Evolutionary conservation across 2,888 invertebrate genomes (phyloP).

Genomic region (Apamea epomidion): DNA sequence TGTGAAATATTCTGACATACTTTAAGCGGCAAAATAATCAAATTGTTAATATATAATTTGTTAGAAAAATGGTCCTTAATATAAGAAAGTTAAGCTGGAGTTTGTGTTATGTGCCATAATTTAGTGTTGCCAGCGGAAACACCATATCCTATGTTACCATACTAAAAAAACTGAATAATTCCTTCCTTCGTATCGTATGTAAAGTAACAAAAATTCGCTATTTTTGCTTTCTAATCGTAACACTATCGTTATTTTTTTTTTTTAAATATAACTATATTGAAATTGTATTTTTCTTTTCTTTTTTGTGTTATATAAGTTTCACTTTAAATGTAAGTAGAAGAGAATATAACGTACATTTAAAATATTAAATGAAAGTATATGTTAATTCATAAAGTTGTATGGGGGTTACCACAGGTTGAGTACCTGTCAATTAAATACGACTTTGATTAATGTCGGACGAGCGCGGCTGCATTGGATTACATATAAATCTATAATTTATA

Average conservation of each 20-base stretch:
- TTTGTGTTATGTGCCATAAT: conserved; percentile 88
- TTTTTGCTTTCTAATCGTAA: conserved; percentile 86
- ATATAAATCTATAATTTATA: background rate
- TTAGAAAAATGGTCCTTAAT: conserved; percentile 86
- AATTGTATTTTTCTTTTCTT: conserved; percentile 78
- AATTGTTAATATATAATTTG: conserved; percentile 69
- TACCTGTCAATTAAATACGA: conserved; percentile 60
- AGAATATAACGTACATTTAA: conserved; percentile 81
- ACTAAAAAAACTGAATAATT: conserved; percentile 79
- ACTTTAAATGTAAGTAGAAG: conserved; percentile 86
- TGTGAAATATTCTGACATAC: conserved; percentile 26
- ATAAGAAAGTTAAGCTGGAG: conserved; percentile 84
- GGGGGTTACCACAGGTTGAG: conserved; percentile 70
- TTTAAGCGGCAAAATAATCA: conserved; percentile 60
- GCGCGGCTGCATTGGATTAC: conserved; percentile 46
- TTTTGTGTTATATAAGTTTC: conserved; percentile 77
- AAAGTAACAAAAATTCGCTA: conserved; percentile 82
- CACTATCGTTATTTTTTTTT: conserved; percentile 79
- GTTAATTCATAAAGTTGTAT: conserved; percentile 71
- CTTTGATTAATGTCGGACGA: conserved; percentile 48
- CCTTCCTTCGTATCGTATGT: conserved; percentile 83
- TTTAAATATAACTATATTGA: conserved; percentile 84
- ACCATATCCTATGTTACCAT: conserved; percentile 89
- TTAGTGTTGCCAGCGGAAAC: conserved; percentile 88
- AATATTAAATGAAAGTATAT: conserved; percentile 74